Percentiles rank a stretch among this genome's conserved stretches.
Conservation (phyloP, 2,797 vertebrate species). For the Morus bassanus region DNA sequence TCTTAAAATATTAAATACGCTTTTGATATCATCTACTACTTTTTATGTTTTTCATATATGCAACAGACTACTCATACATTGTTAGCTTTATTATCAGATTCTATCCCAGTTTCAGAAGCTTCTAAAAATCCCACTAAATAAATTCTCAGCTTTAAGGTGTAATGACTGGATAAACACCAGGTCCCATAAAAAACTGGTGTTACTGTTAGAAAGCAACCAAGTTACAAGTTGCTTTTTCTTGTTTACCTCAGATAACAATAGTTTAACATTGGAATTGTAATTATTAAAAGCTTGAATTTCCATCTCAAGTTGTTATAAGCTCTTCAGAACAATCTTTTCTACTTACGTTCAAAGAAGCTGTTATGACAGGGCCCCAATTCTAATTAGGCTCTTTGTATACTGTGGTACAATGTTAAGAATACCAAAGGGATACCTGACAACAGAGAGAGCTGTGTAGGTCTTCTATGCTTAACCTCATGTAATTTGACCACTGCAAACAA, state of each 20-base stretch:
- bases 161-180: not conserved
- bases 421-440: conserved; percentile 57
- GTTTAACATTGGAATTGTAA: not conserved
- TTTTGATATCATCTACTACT: not conserved
- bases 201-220: not conserved
- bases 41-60: fast-evolving
- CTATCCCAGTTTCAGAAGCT: not conserved
- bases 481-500: not conserved
- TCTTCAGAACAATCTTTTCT: conserved; percentile 34
- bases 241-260: not conserved
- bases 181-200: not conserved
- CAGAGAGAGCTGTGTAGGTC: conserved; percentile 43
- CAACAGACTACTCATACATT: not conserved
- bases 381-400: conserved; percentile 44
- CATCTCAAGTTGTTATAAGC: not conserved
- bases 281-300: not conserved
- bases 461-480: conserved; percentile 10
- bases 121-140: not conserved
- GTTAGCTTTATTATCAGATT: not conserved
- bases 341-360: conserved; percentile 40
- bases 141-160: not conserved
- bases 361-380: conserved; percentile 25
- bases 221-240: not conserved
- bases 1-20: not conserved
- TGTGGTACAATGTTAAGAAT: conserved; percentile 49